Conservation (phyloP, 2,888 invertebrate species). For the Nycteola revayana region DNA sequence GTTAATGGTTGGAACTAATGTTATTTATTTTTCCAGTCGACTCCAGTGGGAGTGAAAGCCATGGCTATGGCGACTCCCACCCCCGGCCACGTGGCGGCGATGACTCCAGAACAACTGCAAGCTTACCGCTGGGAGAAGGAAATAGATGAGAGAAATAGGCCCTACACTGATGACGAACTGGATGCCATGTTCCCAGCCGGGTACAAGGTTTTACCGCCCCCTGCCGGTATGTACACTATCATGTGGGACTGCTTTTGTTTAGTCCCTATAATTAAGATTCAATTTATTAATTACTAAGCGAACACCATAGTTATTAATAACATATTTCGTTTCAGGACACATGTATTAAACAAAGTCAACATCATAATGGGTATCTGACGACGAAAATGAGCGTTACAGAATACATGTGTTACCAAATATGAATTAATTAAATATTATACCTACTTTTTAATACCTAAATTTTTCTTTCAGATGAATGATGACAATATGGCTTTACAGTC, state of each 20-base stretch:
- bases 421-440: constrained; percentile 45
- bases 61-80: constrained; percentile 99
- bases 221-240: constrained; percentile 85
- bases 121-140: constrained; percentile 99
- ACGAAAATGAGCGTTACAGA: constrained; percentile 38
- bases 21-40: constrained; percentile 65
- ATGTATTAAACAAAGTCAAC: constrained; percentile 66
- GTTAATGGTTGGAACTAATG: neutral
- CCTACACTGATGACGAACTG: constrained; percentile 97
- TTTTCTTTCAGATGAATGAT: constrained; percentile 80
- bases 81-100: constrained; percentile 96
- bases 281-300: constrained; percentile 29
- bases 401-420: constrained; percentile 64
- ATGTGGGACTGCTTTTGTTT: constrained; percentile 19
- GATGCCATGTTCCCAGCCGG: constrained; percentile 99
- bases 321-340: constrained; percentile 77
- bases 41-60: constrained; percentile 96
- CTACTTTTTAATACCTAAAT: constrained; percentile 63
- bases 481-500: constrained; percentile 68
- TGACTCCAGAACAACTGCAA: constrained; percentile 99
- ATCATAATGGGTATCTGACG: constrained; percentile 43
- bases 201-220: constrained; percentile 97
- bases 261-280: constrained; percentile 26
- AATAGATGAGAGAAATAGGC: constrained; percentile 98
- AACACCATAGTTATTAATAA: constrained; percentile 69